phyloP scores from a whole-genome alignment of 2,888 invertebrate genomes.

The Drosophila anomelani region DNA sequence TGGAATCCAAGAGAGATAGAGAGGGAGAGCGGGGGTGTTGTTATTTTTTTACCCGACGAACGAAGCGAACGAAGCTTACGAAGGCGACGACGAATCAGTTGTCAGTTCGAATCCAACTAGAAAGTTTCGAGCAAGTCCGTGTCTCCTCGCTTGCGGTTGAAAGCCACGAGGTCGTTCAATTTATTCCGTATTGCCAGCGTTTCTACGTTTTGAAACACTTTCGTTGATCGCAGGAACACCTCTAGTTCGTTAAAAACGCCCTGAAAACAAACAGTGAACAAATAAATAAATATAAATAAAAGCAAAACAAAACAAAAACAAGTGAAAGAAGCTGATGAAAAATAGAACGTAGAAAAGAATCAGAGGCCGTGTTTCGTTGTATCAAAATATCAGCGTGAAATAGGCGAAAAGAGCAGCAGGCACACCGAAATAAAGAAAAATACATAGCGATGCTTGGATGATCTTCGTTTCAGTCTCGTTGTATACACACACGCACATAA shows the following conservation, averaged over 20 bases:
- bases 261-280: background rate
- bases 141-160: conserved; percentile 81
- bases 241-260: background rate
- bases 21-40: background rate
- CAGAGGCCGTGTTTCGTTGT: conserved; percentile 48
- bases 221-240: conserved; percentile 29
- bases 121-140: conserved; percentile 82
- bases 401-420: conserved; percentile 32
- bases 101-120: conserved; percentile 85
- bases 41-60: conserved; percentile 1
- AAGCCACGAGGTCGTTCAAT: conserved; percentile 85
- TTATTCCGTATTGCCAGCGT: conserved; percentile 49
- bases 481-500: conserved; percentile 13
- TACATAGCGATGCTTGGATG: conserved; percentile 45
- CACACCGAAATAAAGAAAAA: conserved; percentile 25
- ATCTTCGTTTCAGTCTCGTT: conserved; percentile 58
- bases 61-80: conserved; percentile 39
- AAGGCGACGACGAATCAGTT: conserved; percentile 82
- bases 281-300: background rate
- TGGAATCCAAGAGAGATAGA: conserved; percentile 52
- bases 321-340: conserved; percentile 23
- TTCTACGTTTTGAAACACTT: conserved; percentile 10
- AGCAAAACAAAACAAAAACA: conserved; percentile 26
- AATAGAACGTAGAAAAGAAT: conserved; percentile 58
- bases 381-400: conserved; percentile 51